phyloP scores from a whole-genome alignment of 1,140 invertebrate species.

The Eupeodes corollae region DNA sequence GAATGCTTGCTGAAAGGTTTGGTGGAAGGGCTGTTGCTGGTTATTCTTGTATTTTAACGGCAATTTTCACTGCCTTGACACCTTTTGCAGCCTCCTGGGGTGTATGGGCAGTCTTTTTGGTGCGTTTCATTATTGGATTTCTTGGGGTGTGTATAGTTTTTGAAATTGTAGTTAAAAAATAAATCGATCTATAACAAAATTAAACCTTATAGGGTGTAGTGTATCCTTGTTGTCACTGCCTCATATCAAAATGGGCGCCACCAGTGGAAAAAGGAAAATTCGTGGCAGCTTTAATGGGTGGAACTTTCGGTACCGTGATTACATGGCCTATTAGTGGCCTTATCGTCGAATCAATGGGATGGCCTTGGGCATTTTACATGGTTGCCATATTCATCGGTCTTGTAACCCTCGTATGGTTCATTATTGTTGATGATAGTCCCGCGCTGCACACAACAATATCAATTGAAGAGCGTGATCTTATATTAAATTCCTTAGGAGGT shows the following conservation, averaged over 20 bases:
- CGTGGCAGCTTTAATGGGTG: constrained; percentile 59
- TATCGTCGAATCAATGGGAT: constrained; percentile 52
- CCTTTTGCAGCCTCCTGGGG: constrained; percentile 51
- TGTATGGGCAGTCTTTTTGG: constrained; percentile 46
- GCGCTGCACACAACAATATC: constrained; percentile 62
- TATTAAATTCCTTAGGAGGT: constrained; percentile 48
- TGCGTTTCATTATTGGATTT: constrained; percentile 54
- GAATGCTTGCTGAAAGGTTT: constrained; percentile 59
- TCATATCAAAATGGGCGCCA: constrained; percentile 63
- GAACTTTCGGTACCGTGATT: constrained; percentile 64
- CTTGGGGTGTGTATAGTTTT: constrained; percentile 41
- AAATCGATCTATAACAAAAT: neutral
- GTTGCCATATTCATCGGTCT: constrained; percentile 50
- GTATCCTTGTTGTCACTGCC: constrained; percentile 57
- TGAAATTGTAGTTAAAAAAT: neutral
- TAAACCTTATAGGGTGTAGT: constrained; percentile 46
- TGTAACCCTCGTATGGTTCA: constrained; percentile 53
- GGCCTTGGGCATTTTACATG: constrained; percentile 62
- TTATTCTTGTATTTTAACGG: constrained; percentile 43
- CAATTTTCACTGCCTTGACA: constrained; percentile 56
- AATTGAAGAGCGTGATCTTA: constrained; percentile 62
- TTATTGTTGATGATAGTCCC: constrained; percentile 58
- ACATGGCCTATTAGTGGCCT: constrained; percentile 58
- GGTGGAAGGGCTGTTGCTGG: constrained; percentile 58
- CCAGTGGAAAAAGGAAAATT: constrained; percentile 69